Evolutionary conservation across 2,888 invertebrate species (phyloP).

Genomic region (Gastracanthus pulcherrimus): DNA sequence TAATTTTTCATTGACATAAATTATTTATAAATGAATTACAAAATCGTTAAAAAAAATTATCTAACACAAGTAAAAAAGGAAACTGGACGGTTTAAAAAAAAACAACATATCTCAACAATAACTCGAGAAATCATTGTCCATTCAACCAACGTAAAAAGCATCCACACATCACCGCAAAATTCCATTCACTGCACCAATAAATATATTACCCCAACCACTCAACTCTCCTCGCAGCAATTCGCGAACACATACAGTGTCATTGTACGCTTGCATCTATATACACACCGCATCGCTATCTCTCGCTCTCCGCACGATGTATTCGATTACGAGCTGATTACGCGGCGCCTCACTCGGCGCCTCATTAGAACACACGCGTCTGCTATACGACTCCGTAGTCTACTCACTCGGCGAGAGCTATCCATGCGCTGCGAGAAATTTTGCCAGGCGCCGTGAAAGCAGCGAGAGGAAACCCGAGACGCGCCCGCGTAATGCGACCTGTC

Average conservation of each 20-base stretch:
- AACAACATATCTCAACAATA: neutral
- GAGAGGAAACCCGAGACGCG: neutral
- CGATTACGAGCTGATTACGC: neutral
- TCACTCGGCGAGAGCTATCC: no score
- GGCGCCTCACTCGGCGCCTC: neutral
- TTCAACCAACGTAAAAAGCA: no score
- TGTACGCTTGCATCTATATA: neutral
- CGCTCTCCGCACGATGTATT: neutral
- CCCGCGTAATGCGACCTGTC: neutral
- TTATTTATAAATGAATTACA: no score
- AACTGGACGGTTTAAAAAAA: neutral
- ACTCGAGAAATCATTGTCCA: neutral
- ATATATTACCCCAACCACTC: no score
- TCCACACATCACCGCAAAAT: no score
- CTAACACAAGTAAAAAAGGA: no score
- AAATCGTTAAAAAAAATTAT: no score
- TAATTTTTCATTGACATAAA: no score
- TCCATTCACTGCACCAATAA: no score
- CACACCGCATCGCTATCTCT: neutral
- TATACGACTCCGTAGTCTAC: no score
- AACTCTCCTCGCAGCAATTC: neutral
- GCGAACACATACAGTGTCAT: neutral
- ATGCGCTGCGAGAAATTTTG: neutral
- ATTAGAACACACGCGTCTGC: neutral
- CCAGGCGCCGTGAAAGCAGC: neutral